These are phyloP conservation scores for Tichodroma muraria DNA, from an alignment of 2,113 vertebrate genomes.

Conservation along the genomic window DNA sequence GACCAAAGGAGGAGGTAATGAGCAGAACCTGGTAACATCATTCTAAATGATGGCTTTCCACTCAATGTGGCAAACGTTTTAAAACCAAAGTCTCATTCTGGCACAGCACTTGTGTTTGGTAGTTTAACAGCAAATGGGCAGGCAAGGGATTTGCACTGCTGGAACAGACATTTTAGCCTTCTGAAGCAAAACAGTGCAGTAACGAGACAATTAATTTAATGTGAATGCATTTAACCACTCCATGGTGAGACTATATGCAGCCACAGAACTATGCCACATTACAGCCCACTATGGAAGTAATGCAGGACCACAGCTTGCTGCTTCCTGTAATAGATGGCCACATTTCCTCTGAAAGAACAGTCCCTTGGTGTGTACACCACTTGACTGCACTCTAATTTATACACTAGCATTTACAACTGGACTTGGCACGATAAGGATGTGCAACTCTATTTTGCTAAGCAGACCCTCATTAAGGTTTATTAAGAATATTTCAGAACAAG, in stretches of 20 bases:
- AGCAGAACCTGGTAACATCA: neutral
- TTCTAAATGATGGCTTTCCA: neutral
- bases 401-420: neutral
- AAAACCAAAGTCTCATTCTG: neutral
- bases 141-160: neutral
- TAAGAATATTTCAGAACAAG: neutral
- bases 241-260: neutral
- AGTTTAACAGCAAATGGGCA: neutral
- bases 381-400: neutral
- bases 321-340: neutral
- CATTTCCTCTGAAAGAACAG: neutral
- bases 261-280: neutral
- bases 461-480: neutral
- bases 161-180: neutral
- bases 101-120: neutral
- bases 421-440: neutral
- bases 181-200: neutral
- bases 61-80: fast-evolving
- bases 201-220: neutral
- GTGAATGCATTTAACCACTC: neutral
- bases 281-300: neutral
- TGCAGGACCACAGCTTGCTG: neutral
- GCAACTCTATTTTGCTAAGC: neutral
- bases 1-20: neutral
- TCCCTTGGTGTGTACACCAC: neutral